Base-by-base conservation (phyloP, 2,113 vertebrate genomes). In the Macheiramphus alcinus region DNA sequence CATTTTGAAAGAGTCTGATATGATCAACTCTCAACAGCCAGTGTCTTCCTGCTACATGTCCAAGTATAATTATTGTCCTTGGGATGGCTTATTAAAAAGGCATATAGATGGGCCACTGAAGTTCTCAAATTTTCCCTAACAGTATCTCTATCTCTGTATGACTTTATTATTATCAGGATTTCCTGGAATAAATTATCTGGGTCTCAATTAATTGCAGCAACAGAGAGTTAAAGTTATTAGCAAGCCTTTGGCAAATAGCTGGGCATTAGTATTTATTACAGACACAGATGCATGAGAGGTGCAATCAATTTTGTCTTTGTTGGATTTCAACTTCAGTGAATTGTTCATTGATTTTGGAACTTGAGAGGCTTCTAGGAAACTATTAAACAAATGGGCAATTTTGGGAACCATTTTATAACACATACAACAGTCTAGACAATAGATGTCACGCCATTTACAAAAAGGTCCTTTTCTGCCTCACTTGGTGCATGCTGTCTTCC, bases 281-380 rank as follows among this genome's bases (percentile, higher is more conserved):
- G 63, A 80, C 67, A 83, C 55, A 76, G 71, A 90, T 78, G 62
- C 47, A 90, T 71, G 86, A 88, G 59, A 97, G 31, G 59, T 63
- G 27, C 34, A 84, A 90, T 97, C 88, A 93, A 88, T 97, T 97
- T 92, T 92, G 36, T 63, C 96, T 92, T 86, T 92, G 94, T 23
- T 91, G 84, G 47, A 93, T 93, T 96, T 94, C 53, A 87, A 52
- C 73, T 84, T 87, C 80, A 81, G 32, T 87, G 91, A 93, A 87
- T 71, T 96, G 80, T 92, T 94, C 94, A 96, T 94, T 96, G 95
- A 95, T 97, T 92, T 95, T 93, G 86, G 86, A 97, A 95, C 92
- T 94, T 89, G 86, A 94, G 65, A 91, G 34, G 68, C 88, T 96
- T 92, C 68, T 92, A 95, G 86, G 90, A 97, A 97, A 94, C 82